phyloP scores from a whole-genome alignment of 2,113 vertebrate species.

The Pyrgilauda ruficollis region DNA sequence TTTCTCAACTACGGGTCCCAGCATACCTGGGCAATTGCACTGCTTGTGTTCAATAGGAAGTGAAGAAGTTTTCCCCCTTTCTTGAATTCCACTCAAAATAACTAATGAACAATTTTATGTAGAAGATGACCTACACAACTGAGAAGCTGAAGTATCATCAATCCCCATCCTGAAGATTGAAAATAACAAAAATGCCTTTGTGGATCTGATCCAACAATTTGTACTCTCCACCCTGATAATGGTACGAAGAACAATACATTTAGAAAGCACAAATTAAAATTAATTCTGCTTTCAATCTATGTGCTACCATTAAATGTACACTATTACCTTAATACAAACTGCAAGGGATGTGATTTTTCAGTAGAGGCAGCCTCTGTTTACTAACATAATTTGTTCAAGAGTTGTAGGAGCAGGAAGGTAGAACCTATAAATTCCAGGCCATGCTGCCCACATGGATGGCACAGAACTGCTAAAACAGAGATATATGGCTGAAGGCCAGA shows the following conservation, averaged over 20 bases:
- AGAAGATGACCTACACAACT: neutral
- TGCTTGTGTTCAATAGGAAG: neutral
- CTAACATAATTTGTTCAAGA: neutral
- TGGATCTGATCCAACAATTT: neutral
- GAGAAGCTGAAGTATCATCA: neutral
- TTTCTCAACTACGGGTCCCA: neutral
- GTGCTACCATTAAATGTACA: neutral
- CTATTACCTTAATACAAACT: neutral
- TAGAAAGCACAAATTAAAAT: neutral
- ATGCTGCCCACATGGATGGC: neutral
- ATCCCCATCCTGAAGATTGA: accelerated
- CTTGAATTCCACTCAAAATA: neutral
- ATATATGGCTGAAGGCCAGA: neutral
- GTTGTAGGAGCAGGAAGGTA: neutral
- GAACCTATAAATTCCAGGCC: neutral
- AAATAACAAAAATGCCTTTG: neutral
- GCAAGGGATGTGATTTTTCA: neutral
- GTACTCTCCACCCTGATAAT: neutral
- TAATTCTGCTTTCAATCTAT: neutral
- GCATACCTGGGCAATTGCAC: neutral
- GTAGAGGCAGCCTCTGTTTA: neutral
- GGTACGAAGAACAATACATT: neutral
- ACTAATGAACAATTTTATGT: neutral
- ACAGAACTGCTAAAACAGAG: neutral
- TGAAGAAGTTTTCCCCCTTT: neutral